Conservation (phyloP, 2,797 vertebrate genomes). For the Melanotaenia pygmaea region DNA sequence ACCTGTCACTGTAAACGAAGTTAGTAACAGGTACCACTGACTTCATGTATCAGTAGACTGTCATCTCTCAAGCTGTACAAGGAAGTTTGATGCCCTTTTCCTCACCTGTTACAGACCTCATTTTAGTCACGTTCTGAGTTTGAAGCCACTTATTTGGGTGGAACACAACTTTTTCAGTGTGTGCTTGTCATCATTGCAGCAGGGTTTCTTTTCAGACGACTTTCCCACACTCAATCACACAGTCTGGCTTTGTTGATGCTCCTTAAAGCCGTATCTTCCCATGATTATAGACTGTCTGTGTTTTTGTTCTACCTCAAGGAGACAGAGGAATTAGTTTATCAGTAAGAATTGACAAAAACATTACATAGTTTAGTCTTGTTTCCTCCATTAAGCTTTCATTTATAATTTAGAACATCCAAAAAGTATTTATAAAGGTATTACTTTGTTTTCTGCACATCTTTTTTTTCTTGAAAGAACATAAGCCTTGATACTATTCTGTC, state of each 20-base stretch:
- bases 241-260: constrained; percentile 70
- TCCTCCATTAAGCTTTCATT: constrained; percentile 1
- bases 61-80: neutral
- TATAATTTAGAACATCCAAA: neutral
- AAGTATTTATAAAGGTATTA: neutral
- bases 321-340: constrained; percentile 56
- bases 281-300: constrained; percentile 76
- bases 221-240: constrained; percentile 70
- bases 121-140: neutral
- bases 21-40: neutral
- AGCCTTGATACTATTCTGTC: neutral
- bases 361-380: neutral
- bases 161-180: constrained; percentile 10
- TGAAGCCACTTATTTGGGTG: constrained; percentile 21
- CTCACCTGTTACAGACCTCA: neutral
- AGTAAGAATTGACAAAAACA: neutral
- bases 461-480: neutral
- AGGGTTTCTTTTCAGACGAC: constrained; percentile 52
- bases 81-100: constrained; percentile 4
- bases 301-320: constrained; percentile 66
- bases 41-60: neutral
- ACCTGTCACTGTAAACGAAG: no score
- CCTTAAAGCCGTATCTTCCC: constrained; percentile 61
- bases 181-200: constrained; percentile 28
- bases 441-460: neutral